Evolutionary conservation across 2,888 invertebrate genomes (phyloP), one percentile per base, ranked within the genome.

Genomic region (Trichopria drosophilae): DNA sequence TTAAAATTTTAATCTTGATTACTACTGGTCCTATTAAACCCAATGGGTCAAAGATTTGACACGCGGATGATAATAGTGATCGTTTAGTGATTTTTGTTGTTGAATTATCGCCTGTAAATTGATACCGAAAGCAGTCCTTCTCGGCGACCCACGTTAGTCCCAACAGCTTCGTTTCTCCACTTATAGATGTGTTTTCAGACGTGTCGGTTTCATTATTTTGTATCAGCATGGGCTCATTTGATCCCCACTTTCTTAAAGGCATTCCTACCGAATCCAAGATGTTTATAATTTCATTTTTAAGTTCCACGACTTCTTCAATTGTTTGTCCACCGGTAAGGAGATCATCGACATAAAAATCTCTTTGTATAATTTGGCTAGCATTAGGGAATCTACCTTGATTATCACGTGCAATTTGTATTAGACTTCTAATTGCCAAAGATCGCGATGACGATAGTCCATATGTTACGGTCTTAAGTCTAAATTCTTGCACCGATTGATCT

Each of bases 371-470:
- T 6, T 36, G 9, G n/a, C 16, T 36, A 15, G 15, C 18, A 10
- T 16, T 15, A 9, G 36, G 36, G 19, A 10, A 16, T 9, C 6
- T 18, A n/a, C 5, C 15, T 7, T 6, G 18, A 10, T 15, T 9
- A 18, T 36, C 36, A 10, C 19, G 10, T 10, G 19, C 36, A 9
- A 36, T 15, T 18, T 36, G 19, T 6, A 18, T 10, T 19, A 36
- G 19, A 36, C 13, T 18, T 6, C 36, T 15, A 10, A 36, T 16
- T 9, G 36, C 18, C 10, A 36, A 19, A 32, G 39, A 65, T 5
- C 62, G 58, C 2, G 58, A 57, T 7, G 54, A 37, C 6, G 60
- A 52, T 2, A 50, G 54, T 2, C 64, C 55, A 28, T 62, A 60
- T 1, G 55, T 65, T 18, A 61, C 59, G 10, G 53, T 58, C 22